Conservation (phyloP, 2,888 invertebrate genomes). For the Sinelater perroti region DNA sequence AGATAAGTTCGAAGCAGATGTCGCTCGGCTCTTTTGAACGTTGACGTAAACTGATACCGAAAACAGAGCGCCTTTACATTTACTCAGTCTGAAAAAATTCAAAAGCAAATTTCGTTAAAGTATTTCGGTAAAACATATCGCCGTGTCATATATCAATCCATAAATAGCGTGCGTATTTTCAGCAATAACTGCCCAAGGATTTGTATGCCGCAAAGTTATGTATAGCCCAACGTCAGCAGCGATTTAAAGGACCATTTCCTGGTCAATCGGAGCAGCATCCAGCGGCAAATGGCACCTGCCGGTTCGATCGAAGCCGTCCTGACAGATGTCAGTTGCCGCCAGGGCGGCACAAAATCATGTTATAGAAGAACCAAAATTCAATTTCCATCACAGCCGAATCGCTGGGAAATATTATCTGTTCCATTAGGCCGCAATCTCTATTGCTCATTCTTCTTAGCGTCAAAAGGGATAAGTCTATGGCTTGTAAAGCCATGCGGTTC, state of each 20-base stretch:
- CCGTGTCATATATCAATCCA: too few species aligned
- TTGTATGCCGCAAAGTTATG: too few species aligned
- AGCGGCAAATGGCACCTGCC: not conserved
- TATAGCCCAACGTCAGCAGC: too few species aligned
- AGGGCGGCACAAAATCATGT: conserved; percentile 32
- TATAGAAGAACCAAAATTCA: conserved; percentile 33
- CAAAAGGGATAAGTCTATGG: not conserved
- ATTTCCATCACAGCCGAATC: conserved; percentile 38
- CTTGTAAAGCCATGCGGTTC: not conserved
- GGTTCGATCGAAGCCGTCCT: not conserved
- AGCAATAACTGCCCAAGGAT: too few species aligned
- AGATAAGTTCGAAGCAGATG: too few species aligned
- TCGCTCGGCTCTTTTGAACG: too few species aligned
- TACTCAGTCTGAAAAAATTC: too few species aligned
- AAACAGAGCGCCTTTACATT: too few species aligned
- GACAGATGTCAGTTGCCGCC: conserved; percentile 32
- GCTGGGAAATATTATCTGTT: conserved; percentile 36
- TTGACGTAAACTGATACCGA: too few species aligned
- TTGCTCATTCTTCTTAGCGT: not conserved
- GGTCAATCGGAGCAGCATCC: conserved; percentile 1
- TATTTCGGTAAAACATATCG: too few species aligned
- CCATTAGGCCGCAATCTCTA: conserved; percentile 23
- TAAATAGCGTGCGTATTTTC: too few species aligned
- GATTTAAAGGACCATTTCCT: not conserved
- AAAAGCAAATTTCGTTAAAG: too few species aligned